These are phyloP conservation scores for Epinotia bilunana DNA, from an alignment of 2,888 invertebrate species.

Conservation along the genomic window DNA sequence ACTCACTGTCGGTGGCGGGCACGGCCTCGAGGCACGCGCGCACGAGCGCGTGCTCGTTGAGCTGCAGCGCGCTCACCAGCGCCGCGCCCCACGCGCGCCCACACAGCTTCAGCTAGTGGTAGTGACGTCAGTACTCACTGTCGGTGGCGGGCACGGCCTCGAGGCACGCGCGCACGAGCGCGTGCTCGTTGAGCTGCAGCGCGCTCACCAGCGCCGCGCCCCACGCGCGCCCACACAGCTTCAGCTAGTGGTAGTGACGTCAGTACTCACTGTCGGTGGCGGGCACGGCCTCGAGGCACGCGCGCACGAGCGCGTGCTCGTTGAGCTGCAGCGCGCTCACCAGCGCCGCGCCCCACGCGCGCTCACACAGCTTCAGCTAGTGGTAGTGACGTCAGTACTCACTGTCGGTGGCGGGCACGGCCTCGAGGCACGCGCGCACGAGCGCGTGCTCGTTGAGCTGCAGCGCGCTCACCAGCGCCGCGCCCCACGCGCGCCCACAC, in stretches of 20 bases:
- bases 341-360: constrained; percentile 90
- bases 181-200: constrained; percentile 89
- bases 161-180: constrained; percentile 90
- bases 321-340: constrained; percentile 92
- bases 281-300: constrained; percentile 93
- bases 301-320: constrained; percentile 89
- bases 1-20: constrained; percentile 89
- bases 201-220: constrained; percentile 92
- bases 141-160: constrained; percentile 91
- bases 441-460: constrained; percentile 90
- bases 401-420: constrained; percentile 91
- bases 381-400: too few species aligned
- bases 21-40: constrained; percentile 92
- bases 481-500: constrained; percentile 85
- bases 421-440: constrained; percentile 92
- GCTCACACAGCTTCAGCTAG: constrained; percentile 81
- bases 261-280: constrained; percentile 87
- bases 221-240: constrained; percentile 85
- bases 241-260: too few species aligned
- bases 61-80: constrained; percentile 91
- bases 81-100: constrained; percentile 88
- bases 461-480: constrained; percentile 93
- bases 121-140: constrained; percentile 87
- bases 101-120: constrained; percentile 82
- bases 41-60: constrained; percentile 89